Evolutionary conservation across 2,113 vertebrate species (phyloP).

Genomic region (Dissostichus mawsoni): DNA sequence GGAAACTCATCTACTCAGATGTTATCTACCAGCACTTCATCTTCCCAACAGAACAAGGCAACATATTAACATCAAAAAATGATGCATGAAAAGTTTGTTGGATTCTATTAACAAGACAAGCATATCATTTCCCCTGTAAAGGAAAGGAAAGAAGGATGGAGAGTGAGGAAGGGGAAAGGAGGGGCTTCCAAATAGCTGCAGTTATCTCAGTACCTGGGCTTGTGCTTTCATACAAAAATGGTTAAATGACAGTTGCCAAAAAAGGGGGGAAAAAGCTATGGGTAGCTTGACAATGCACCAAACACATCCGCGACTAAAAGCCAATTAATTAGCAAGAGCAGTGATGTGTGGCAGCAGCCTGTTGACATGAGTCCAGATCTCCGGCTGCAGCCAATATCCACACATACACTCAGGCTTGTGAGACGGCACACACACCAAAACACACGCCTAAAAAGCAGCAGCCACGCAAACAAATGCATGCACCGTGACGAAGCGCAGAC

Average conservation of each 20-base stretch:
- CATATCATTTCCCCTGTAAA: constrained; percentile 8
- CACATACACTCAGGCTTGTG: constrained; percentile 53
- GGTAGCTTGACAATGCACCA: constrained; percentile 83
- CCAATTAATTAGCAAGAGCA: constrained; percentile 86
- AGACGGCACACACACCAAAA: constrained; percentile 35
- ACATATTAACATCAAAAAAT: constrained; percentile 62
- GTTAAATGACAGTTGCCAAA: constrained; percentile 75
- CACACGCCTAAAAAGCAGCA: constrained; percentile 27
- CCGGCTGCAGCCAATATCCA: constrained; percentile 75
- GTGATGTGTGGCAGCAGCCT: constrained; percentile 85
- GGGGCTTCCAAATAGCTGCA: constrained; percentile 26
- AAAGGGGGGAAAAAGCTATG: constrained; percentile 22
- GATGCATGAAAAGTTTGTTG: constrained; percentile 53
- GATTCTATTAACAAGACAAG: constrained; percentile 42
- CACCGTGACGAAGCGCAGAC: constrained; percentile 47
- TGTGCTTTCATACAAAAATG: constrained; percentile 45
- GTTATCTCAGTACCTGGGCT: constrained; percentile 40
- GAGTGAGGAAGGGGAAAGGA: constrained; percentile 1
- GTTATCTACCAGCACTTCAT: constrained; percentile 60
- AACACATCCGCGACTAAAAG: constrained; percentile 84
- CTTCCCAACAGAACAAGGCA: constrained; percentile 58
- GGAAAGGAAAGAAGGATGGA: background rate
- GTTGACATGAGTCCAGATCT: constrained; percentile 86
- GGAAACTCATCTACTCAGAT: constrained; percentile 52
- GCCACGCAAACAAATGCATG: constrained; percentile 23